Evolutionary conservation across 2,888 invertebrate species (phyloP).

Genomic region (Trachelus stipa): DNA sequence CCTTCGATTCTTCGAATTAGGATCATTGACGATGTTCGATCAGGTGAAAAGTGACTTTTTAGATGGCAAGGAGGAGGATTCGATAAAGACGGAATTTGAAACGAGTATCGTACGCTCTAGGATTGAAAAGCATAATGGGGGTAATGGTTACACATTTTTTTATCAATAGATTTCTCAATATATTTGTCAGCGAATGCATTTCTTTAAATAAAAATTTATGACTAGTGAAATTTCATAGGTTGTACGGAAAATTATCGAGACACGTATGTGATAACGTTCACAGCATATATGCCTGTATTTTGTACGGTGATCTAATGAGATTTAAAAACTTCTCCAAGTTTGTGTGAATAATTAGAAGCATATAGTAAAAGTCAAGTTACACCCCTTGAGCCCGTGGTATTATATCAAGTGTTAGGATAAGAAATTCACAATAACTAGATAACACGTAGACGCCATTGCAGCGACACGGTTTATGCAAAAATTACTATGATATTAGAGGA

Average conservation of each 20-base stretch:
- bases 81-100: constrained; percentile 40
- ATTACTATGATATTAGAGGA: constrained; percentile 20
- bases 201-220: neutral
- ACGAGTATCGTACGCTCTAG: constrained; percentile 37
- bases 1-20: constrained; percentile 3
- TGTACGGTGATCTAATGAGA: neutral
- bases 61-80: constrained; percentile 38
- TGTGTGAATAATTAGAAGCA: neutral
- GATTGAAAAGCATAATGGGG: constrained; percentile 29
- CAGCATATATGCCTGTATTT: too few species aligned
- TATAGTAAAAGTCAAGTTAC: neutral
- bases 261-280: neutral
- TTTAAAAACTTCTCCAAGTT: neutral
- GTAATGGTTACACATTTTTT: neutral
- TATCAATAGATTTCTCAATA: neutral
- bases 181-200: neutral
- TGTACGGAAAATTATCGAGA: neutral
- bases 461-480: constrained; percentile 11
- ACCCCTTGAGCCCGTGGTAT: neutral
- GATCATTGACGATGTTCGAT: constrained; percentile 40
- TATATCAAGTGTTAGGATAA: neutral
- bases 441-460: neutral
- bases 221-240: neutral
- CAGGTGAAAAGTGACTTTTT: constrained; percentile 44
- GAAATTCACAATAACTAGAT: neutral